Evolutionary conservation across 1,140 invertebrate species (phyloP).

Genomic region (Bombus turneri): DNA sequence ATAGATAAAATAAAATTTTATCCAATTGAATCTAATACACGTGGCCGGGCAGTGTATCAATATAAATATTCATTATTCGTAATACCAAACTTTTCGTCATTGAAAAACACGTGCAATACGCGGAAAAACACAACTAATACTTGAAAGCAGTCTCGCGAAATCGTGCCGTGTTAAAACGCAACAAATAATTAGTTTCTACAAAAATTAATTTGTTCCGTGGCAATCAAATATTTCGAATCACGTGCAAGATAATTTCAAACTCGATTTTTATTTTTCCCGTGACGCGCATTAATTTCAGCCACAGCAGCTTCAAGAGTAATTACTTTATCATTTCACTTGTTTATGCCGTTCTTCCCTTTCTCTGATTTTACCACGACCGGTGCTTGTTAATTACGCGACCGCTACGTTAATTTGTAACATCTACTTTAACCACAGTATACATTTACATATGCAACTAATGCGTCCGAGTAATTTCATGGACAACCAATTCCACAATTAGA

Average conservation of each 20-base stretch:
- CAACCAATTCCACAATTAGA: constrained; percentile 3
- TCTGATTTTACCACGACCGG: neutral
- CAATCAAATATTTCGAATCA: neutral
- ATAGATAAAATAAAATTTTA: too few species aligned
- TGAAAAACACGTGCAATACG: neutral
- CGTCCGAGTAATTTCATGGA: neutral
- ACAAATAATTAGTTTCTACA: neutral
- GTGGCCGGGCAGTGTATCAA: neutral
- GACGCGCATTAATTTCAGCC: neutral
- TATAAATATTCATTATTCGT: neutral
- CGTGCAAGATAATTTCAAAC: neutral
- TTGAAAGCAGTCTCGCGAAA: neutral
- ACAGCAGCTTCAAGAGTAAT: neutral
- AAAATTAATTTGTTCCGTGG: neutral
- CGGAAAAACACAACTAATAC: neutral
- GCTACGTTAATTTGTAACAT: constrained; percentile 12
- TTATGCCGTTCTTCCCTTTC: neutral
- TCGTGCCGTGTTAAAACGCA: neutral
- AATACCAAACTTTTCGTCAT: neutral
- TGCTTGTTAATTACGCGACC: neutral
- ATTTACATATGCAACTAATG: constrained; percentile 9
- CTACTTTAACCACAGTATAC: neutral
- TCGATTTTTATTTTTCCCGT: neutral
- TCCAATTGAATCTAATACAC: neutral
- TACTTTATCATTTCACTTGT: neutral